A percentile compares a stretch with the other conserved stretches of the same genome.
Evolutionary conservation across 2,797 vertebrate species (phyloP).

Genomic region (Coracias cyanogaster): DNA sequence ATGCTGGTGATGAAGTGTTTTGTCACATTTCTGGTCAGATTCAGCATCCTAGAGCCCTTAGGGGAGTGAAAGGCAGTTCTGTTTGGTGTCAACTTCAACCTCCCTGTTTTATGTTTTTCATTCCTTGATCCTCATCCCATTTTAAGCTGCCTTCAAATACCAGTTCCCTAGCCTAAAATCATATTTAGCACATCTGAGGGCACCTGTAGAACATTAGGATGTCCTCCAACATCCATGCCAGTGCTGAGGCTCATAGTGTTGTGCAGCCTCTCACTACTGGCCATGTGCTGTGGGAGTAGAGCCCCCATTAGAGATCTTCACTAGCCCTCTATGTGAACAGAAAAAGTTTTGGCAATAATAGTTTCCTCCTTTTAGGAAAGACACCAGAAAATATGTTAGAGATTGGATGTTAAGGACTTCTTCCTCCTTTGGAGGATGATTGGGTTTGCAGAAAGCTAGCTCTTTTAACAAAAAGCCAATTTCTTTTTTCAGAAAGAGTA

Average conservation of each 20-base stretch:
- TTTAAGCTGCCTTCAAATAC: neutral
- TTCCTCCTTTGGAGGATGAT: neutral
- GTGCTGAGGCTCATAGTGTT: accelerated
- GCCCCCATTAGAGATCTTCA: neutral
- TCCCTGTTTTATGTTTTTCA: neutral
- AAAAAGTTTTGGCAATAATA: neutral
- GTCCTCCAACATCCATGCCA: neutral
- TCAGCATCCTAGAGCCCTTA: neutral
- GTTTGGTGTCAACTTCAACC: neutral
- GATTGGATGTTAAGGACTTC: neutral
- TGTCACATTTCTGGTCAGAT: neutral
- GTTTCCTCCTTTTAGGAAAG: neutral
- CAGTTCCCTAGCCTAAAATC: neutral
- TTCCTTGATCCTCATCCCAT: neutral
- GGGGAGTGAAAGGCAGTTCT: neutral
- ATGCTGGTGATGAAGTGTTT: neutral
- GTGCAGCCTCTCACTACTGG: neutral
- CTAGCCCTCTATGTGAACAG: neutral
- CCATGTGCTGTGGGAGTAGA: neutral
- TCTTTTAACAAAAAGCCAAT: neutral
- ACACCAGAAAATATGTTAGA: neutral
- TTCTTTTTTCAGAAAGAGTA: neutral
- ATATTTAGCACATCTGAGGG: neutral
- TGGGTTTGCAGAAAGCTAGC: neutral
- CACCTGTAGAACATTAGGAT: neutral